Base-by-base conservation (phyloP, 2,113 vertebrate species). In the Pyxicephalus adspersus region DNA sequence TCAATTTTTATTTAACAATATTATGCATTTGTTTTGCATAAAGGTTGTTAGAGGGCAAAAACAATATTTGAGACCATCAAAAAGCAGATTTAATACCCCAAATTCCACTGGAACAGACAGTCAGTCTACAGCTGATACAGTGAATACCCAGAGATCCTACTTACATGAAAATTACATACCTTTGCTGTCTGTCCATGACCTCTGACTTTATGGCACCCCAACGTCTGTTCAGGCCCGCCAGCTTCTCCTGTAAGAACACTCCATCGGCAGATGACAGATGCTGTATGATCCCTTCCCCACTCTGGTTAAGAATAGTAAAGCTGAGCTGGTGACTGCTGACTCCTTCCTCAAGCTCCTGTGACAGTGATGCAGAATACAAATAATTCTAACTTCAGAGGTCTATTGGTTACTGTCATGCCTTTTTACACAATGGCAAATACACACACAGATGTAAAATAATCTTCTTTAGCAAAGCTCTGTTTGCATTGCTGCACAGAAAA, bases 291-390 rank as follows among this genome's bases (percentile, higher is more conserved):
- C 87, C 88, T 76, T 96, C 92, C n/a, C 95, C 97, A 0, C 92
- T 93, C 82, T 83, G 91, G 86, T 89, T 94, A 16, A 98, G 38
- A 0, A 84, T 85, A 3, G 86, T 87, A 85, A 97, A 83, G 66
- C 91, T 87, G 5, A 86, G 83, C 86, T 95, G 92, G 87, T 96
- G 96, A 85, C 88, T 94, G 78, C 83, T 86, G 61, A 98, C 60
- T 20, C 94, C 95, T 63, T 97, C 95, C 83, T 98, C 95, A 6
- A 99, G 91, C 64, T 97, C 96, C 98, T 99, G 84, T 29, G 64
- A 88, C 20, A 86, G 84, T 86, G 20, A 82, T 83, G 54, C 25
- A 71, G 13, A 45, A 38, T 18, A 55, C 28, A 51, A 22, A 52
- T 26, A 51, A 54, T 34, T 20, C 63, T 28, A 66, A 29, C 61